Percentiles rank a stretch among this genome's conserved stretches.
Conservation (phyloP, 2,113 vertebrate genomes). For the Eleginops maclovinus region DNA sequence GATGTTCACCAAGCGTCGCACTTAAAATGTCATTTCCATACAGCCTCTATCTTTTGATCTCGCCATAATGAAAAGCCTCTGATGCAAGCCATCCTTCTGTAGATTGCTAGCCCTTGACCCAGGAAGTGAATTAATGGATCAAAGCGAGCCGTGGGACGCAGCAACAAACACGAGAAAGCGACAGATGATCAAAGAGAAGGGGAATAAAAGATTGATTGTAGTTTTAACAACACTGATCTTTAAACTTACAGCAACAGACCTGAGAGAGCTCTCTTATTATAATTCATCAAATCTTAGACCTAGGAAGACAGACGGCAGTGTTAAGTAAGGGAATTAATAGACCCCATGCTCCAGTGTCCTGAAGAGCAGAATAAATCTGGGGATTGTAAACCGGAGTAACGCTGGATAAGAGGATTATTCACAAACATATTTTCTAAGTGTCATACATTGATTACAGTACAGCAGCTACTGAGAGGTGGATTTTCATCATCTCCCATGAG, state of each 20-base stretch:
- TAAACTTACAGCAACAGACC: not conserved
- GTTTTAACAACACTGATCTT: slow-evolving; percentile 1
- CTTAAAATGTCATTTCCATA: slow-evolving; percentile 26
- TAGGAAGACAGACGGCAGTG: not conserved
- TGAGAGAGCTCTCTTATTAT: slow-evolving; percentile 3
- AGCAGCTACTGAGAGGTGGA: slow-evolving; percentile 4
- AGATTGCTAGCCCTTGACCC: slow-evolving; percentile 40
- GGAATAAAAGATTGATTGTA: slow-evolving; percentile 19
- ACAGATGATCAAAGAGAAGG: slow-evolving; percentile 39
- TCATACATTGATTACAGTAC: slow-evolving; percentile 12
- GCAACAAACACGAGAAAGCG: slow-evolving; percentile 1
- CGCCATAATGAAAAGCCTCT: slow-evolving; percentile 23
- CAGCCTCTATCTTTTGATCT: slow-evolving; percentile 58
- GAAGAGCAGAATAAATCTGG: not conserved
- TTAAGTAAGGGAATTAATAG: slow-evolving; percentile 20
- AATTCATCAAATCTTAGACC: slow-evolving; percentile 12
- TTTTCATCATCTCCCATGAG: slow-evolving; percentile 12
- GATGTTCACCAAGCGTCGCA: slow-evolving; percentile 23
- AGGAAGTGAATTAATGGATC: slow-evolving; percentile 52
- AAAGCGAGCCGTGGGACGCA: slow-evolving; percentile 33
- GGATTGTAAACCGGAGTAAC: slow-evolving; percentile 30
- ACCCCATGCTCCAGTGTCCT: not conserved
- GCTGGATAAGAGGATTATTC: slow-evolving; percentile 32
- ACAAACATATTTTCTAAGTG: slow-evolving; percentile 19
- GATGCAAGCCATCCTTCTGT: slow-evolving; percentile 27